Evolutionary conservation across 2,797 vertebrate species (phyloP).

Genomic region (Xyrichtys novacula): DNA sequence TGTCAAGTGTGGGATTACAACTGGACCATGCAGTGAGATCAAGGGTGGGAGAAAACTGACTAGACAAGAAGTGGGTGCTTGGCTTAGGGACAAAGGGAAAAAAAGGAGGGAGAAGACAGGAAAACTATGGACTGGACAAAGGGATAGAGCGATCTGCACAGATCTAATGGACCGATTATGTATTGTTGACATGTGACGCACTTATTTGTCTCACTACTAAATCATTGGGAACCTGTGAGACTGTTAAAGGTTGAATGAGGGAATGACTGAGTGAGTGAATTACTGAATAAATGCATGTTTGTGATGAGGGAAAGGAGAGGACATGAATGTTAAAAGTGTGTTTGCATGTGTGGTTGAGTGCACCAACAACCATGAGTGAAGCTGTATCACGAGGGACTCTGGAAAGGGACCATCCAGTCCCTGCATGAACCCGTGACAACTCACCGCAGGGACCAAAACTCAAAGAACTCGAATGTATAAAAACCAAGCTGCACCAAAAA

Average conservation of each 20-base stretch:
- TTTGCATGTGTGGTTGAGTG: slow-evolving; percentile 44
- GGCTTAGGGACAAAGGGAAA: slow-evolving; percentile 65
- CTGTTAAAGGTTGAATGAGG: slow-evolving; percentile 50
- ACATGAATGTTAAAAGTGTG: slow-evolving; percentile 52
- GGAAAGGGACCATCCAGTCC: slow-evolving; percentile 69
- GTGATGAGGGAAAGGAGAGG: slow-evolving; percentile 38
- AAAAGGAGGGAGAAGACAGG: slow-evolving; percentile 44
- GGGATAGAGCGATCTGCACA: slow-evolving; percentile 60
- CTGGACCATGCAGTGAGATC: slow-evolving; percentile 63
- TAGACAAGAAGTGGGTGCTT: slow-evolving; percentile 68
- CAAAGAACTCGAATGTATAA: slow-evolving; percentile 85
- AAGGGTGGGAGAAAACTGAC: slow-evolving; percentile 60
- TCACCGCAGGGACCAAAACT: slow-evolving; percentile 79
- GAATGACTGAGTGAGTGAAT: slow-evolving; percentile 41
- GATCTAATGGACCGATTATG: slow-evolving; percentile 67
- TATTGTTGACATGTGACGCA: slow-evolving; percentile 77
- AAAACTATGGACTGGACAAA: slow-evolving; percentile 55
- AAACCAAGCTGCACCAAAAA: slow-evolving; percentile 80
- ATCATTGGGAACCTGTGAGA: slow-evolving; percentile 66
- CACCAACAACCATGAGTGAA: slow-evolving; percentile 79
- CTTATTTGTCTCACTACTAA: slow-evolving; percentile 77
- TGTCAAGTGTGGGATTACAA: slow-evolving; percentile 73
- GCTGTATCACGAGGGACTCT: slow-evolving; percentile 75
- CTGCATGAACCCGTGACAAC: slow-evolving; percentile 72
- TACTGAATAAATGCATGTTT: slow-evolving; percentile 65